Conservation (phyloP, 2,888 invertebrate genomes). For the Drosophila lacicola region DNA sequence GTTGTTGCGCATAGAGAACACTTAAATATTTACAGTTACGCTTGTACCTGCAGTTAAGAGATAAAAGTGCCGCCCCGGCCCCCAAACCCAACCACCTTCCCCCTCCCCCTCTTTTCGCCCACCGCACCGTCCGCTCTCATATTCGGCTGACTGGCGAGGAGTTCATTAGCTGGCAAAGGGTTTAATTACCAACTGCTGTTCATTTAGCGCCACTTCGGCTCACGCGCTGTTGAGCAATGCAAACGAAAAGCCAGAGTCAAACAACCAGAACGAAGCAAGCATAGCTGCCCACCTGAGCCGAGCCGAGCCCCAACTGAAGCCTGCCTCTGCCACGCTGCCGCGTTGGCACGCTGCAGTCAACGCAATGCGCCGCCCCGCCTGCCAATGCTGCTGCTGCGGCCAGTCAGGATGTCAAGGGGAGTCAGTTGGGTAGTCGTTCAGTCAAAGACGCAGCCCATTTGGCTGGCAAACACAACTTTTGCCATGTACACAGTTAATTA, state of each 20-base stretch:
- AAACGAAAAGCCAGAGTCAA: conserved; percentile 66
- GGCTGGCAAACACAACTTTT: conserved; percentile 66
- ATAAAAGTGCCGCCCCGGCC: conserved; percentile 60
- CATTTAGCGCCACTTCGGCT: conserved; percentile 85
- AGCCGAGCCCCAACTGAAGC: conserved; percentile 23
- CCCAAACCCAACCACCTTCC: background rate
- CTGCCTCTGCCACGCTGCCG: no score
- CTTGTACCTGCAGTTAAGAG: conserved; percentile 64
- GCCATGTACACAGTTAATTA: conserved; percentile 78
- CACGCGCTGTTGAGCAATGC: conserved; percentile 85
- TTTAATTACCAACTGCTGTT: conserved; percentile 85
- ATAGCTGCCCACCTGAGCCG: conserved; percentile 20
- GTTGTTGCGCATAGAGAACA: conserved; percentile 44
- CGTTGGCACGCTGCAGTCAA: conserved; percentile 26
- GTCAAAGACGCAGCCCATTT: conserved; percentile 64
- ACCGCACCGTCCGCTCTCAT: background rate
- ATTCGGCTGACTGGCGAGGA: conserved; percentile 49
- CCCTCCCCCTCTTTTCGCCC: background rate
- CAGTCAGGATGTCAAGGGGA: conserved; percentile 37
- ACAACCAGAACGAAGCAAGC: conserved; percentile 25
- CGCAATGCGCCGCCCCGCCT: conserved; percentile 33
- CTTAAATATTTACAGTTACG: conserved; percentile 73
- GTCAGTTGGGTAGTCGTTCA: conserved; percentile 20
- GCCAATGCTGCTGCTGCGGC: conserved; percentile 33
- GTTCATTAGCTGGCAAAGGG: conserved; percentile 84